phyloP scores from a whole-genome alignment of 2,888 invertebrate genomes.

The Dinocampus coccinellae region DNA sequence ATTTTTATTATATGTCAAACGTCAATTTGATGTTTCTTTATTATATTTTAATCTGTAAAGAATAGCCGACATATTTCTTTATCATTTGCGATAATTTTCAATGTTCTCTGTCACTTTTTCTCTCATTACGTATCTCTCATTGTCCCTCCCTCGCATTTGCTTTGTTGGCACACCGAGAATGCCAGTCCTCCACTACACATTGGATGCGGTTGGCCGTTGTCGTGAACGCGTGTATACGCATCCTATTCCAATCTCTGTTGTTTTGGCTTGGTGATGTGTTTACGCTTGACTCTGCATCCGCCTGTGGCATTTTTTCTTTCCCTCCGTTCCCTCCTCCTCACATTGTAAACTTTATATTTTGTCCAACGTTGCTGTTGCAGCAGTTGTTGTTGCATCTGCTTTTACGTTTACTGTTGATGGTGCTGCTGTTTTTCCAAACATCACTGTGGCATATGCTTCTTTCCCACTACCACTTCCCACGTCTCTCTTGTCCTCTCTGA shows the following conservation, averaged over 20 bases:
- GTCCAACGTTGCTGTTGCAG: background rate
- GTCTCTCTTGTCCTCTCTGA: background rate
- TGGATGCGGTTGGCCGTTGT: conserved; percentile 40
- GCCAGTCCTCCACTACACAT: conserved; percentile 4
- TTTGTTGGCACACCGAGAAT: conserved; percentile 14
- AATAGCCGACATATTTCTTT: background rate
- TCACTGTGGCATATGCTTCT: conserved; percentile 28
- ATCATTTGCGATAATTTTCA: conserved; percentile 7
- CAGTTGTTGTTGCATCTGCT: background rate
- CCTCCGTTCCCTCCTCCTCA: conserved; percentile 29
- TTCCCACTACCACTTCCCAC: conserved; percentile 37
- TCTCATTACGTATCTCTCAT: background rate
- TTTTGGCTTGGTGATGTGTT: conserved; percentile 18
- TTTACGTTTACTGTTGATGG: no score
- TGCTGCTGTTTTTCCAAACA: conserved; percentile 22
- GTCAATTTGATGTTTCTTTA: background rate
- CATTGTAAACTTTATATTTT: background rate
- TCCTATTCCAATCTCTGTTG: conserved; percentile 14
- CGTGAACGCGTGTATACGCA: background rate
- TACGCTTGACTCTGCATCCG: conserved; percentile 44
- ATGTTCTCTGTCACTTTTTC: background rate
- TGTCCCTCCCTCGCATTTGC: background rate
- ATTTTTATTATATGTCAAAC: background rate
- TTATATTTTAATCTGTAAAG: background rate
- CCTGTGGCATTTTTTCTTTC: conserved; percentile 35